Percentiles rank a stretch among this genome's conserved stretches.
Evolutionary conservation across 2,113 vertebrate genomes (phyloP).

Genomic region (Eublepharis macularius): DNA sequence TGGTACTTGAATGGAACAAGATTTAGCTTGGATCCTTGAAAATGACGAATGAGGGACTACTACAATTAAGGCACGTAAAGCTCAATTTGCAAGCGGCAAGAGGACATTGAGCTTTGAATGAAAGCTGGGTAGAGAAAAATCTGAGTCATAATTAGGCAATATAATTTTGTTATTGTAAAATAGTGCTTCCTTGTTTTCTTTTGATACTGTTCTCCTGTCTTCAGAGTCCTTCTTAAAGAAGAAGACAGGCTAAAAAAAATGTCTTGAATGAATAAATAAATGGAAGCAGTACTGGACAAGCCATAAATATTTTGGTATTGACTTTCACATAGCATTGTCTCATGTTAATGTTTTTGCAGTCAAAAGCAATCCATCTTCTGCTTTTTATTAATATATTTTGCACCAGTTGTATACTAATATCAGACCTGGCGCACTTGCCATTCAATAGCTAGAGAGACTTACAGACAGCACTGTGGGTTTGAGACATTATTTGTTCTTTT

Average conservation of each 20-base stretch:
- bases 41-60: background rate
- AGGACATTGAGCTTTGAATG: background rate
- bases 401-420: background rate
- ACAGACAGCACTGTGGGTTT: too few relatives aligned
- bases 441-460: background rate
- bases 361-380: background rate
- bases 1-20: background rate
- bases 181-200: background rate
- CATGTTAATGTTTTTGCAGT: background rate
- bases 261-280: too few relatives aligned
- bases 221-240: background rate
- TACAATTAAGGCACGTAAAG: background rate
- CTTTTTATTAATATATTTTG: background rate
- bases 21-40: background rate
- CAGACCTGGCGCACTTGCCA: background rate
- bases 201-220: background rate
- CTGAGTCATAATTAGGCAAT: background rate
- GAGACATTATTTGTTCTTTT: background rate
- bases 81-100: background rate
- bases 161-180: background rate
- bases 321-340: background rate
- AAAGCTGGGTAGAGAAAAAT: background rate
- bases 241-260: too few relatives aligned
- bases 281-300: background rate
- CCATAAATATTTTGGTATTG: background rate